Conservation (phyloP, 37 sponge, comb jelly and placozoan species). For the Oopsacas minuta region DNA sequence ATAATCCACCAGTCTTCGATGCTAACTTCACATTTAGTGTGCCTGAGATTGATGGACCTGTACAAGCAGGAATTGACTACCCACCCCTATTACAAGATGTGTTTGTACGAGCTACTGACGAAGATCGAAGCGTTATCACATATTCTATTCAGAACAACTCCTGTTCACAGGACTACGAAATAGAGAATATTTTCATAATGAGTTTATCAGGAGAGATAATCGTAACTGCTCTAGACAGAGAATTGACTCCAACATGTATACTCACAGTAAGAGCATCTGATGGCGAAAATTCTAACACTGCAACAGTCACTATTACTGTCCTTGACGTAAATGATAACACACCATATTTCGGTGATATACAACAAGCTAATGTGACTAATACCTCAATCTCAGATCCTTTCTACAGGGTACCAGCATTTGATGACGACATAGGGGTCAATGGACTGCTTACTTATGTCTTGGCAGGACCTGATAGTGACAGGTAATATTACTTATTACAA, state of each 20-base stretch:
- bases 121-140: not conserved
- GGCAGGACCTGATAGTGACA: not conserved
- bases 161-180: not conserved
- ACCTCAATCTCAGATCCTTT: not conserved
- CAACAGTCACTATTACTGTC: not conserved
- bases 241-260: not conserved
- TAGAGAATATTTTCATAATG: not conserved
- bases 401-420: not conserved
- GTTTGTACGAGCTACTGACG: not conserved
- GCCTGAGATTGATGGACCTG: not conserved
- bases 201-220: not conserved
- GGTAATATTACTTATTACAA: not conserved
- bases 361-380: constrained; percentile 2
- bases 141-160: not conserved
- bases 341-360: not conserved
- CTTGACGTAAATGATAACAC: not conserved
- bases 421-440: not conserved
- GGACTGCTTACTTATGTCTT: not conserved
- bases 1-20: not conserved
- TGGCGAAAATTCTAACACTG: not conserved
- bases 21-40: not conserved
- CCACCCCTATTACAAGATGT: not conserved
- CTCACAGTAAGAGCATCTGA: not conserved
- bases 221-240: constrained; percentile 10
- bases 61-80: not conserved